Conservation (phyloP, 2,797 vertebrate species). For the Cynopterus sphinx region DNA sequence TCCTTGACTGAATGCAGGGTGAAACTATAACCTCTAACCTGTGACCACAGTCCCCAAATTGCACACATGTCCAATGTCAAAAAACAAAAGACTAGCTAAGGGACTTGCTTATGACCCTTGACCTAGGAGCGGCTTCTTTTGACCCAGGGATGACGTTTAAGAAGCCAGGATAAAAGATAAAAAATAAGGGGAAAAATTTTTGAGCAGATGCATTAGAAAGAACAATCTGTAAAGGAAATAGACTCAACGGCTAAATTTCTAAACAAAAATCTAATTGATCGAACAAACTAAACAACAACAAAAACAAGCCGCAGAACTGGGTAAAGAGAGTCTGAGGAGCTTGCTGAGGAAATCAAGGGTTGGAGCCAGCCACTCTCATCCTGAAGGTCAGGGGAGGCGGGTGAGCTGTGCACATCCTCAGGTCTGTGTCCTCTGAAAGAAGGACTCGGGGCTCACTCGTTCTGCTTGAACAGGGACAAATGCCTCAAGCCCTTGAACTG, state of each 20-base stretch:
- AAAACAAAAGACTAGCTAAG: background rate
- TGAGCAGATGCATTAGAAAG: background rate
- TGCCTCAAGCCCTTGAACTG: background rate
- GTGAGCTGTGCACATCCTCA: too few relatives aligned
- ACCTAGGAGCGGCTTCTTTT: background rate
- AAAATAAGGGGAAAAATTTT: background rate
- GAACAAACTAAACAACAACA: background rate
- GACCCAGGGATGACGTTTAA: background rate
- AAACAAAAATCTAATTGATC: background rate
- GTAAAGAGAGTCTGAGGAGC: background rate
- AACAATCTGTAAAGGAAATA: background rate
- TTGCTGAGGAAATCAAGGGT: background rate
- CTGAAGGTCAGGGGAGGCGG: too few relatives aligned
- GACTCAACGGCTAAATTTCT: background rate
- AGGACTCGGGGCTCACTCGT: background rate
- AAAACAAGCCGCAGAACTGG: background rate
- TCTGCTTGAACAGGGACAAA: background rate
- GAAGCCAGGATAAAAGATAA: background rate
- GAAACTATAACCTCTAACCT: background rate
- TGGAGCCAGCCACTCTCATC: fast-evolving
- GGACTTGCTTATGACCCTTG: background rate
- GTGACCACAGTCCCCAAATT: background rate
- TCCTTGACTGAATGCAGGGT: background rate
- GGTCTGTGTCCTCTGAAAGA: too few relatives aligned
- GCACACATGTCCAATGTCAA: background rate